These are phyloP conservation scores for Pomacea maculata DNA, from an alignment of 1,140 invertebrate species.

Conservation along the genomic window DNA sequence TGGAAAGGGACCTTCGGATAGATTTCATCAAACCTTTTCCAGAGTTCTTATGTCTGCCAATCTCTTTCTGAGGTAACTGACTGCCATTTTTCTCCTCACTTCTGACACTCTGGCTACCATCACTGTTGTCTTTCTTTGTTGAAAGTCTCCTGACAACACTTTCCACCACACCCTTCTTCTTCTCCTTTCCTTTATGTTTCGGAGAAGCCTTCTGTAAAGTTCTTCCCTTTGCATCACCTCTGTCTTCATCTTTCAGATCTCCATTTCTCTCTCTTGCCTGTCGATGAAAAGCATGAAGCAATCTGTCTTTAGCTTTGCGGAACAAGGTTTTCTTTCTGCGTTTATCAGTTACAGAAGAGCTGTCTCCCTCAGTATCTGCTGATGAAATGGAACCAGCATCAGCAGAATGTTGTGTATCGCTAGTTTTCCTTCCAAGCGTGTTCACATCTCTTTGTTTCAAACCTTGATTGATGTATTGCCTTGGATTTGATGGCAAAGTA, in stretches of 20 bases:
- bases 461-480: slow-evolving; percentile 20
- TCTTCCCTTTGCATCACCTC: neutral
- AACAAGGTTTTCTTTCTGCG: slow-evolving; percentile 46
- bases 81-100: neutral
- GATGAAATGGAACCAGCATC: slow-evolving; percentile 11
- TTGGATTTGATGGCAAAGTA: slow-evolving; percentile 22
- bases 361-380: slow-evolving; percentile 31
- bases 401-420: neutral
- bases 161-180: neutral
- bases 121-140: neutral
- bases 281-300: slow-evolving; percentile 33
- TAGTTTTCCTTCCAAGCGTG: neutral
- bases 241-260: slow-evolving; percentile 22
- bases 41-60: slow-evolving; percentile 8
- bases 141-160: slow-evolving; percentile 3
- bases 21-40: slow-evolving; percentile 9
- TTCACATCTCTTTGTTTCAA: slow-evolving; percentile 1
- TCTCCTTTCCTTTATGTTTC: slow-evolving; percentile 30
- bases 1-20: slow-evolving; percentile 12
- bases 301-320: slow-evolving; percentile 39
- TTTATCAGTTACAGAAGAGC: slow-evolving; percentile 6
- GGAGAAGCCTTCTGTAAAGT: slow-evolving; percentile 21
- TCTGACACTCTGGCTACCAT: neutral
- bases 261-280: slow-evolving; percentile 32
- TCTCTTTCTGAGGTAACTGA: neutral